Conservation (phyloP, 2,888 invertebrate species). For the Glaucopsyche alexis region DNA sequence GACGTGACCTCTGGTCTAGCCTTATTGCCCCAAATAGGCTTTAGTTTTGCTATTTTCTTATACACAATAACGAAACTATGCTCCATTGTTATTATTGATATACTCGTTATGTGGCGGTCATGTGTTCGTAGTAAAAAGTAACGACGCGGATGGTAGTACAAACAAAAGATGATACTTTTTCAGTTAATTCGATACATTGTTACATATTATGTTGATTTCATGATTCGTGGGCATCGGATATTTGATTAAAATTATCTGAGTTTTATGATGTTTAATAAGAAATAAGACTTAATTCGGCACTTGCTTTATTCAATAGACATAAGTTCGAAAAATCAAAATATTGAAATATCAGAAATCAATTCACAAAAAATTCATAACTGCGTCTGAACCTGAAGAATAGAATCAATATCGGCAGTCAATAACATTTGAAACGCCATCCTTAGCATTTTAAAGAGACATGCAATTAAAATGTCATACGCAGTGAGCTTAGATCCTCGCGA, state of each 20-base stretch:
- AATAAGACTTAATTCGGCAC: not conserved
- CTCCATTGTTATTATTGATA: no score
- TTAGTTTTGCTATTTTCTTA: not conserved
- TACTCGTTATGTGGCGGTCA: no score
- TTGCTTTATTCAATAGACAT: not conserved
- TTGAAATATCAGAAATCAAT: not conserved
- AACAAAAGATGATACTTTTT: no score
- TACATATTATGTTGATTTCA: no score
- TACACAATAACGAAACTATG: not conserved
- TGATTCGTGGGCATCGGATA: no score
- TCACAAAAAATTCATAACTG: not conserved
- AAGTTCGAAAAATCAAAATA: not conserved
- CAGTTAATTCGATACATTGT: no score
- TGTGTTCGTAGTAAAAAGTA: no score
- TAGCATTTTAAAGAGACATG: slow-evolving; percentile 5
- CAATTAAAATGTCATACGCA: slow-evolving; percentile 15
- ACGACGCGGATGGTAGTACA: no score
- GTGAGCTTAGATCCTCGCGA: not conserved
- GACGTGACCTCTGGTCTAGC: not conserved
- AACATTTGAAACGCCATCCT: not conserved
- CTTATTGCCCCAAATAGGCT: not conserved
- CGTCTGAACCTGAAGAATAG: slow-evolving; percentile 3
- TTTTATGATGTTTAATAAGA: no score
- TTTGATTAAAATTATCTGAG: no score
- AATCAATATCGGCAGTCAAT: not conserved